Evolutionary conservation across 2,888 invertebrate genomes (phyloP).

Genomic region (Imbricaverruca yamaguchii): DNA sequence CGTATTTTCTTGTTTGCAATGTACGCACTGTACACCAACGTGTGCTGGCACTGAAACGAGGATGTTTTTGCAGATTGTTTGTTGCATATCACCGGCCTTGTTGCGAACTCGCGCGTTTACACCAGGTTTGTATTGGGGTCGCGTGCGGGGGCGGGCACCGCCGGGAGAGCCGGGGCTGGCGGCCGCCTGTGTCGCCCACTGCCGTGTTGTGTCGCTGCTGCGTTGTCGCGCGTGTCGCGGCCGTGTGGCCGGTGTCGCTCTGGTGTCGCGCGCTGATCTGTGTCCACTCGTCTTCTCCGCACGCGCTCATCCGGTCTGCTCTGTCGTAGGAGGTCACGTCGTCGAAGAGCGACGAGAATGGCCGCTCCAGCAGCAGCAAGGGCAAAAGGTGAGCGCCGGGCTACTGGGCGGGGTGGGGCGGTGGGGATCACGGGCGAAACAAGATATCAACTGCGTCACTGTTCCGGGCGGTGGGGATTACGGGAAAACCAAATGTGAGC

Average conservation of each 20-base stretch:
- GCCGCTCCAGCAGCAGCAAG: conserved; percentile 34
- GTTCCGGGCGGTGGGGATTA: conserved; percentile 30
- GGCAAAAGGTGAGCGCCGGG: conserved; percentile 33
- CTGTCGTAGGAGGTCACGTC: not conserved
- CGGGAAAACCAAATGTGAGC: not conserved
- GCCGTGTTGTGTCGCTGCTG: too few species aligned
- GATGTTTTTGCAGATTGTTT: conserved; percentile 36
- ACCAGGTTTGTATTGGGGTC: conserved; percentile 35
- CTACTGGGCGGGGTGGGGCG: conserved; percentile 33
- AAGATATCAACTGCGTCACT: not conserved
- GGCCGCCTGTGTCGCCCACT: not conserved
- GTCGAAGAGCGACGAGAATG: conserved; percentile 37
- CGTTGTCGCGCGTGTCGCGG: not conserved
- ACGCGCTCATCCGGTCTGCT: not conserved
- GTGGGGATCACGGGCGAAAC: conserved; percentile 31
- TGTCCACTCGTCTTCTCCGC: not conserved
- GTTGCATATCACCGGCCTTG: conserved; percentile 28
- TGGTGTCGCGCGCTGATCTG: not conserved
- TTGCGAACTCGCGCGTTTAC: conserved; percentile 38
- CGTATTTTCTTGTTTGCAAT: not conserved
- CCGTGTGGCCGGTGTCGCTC: not conserved
- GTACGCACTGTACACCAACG: not conserved
- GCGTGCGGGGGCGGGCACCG: conserved; percentile 28
- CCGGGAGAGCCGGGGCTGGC: not conserved
- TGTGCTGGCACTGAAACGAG: conserved; percentile 37